A percentile compares a stretch with the other conserved stretches of the same genome.
Evolutionary conservation across 1,140 invertebrate genomes (phyloP).

Genomic region (Leptonema lineaticorne): DNA sequence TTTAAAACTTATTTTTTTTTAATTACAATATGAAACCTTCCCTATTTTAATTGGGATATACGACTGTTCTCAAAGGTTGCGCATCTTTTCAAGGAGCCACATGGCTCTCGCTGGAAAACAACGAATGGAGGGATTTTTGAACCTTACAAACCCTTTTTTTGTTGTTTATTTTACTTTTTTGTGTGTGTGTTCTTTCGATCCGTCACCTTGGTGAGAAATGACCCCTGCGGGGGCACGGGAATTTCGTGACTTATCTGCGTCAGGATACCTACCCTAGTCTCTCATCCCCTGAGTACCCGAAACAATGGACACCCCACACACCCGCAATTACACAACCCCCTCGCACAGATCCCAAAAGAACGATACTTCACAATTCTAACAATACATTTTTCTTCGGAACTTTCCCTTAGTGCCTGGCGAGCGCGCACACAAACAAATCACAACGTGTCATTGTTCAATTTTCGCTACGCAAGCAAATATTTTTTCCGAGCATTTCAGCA

Average conservation of each 20-base stretch:
- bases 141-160: too few relatives aligned
- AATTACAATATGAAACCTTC: too few relatives aligned
- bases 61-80: too few relatives aligned
- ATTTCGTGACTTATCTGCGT: conserved; percentile 28
- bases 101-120: too few relatives aligned
- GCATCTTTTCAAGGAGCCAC: too few relatives aligned
- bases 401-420: neutral
- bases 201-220: conserved; percentile 29
- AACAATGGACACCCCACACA: conserved; percentile 15
- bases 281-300: neutral
- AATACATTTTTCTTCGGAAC: conserved; percentile 19
- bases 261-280: neutral
- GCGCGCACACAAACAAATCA: conserved; percentile 13
- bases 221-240: conserved; percentile 13
- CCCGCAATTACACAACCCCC: conserved; percentile 16
- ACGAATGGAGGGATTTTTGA: too few relatives aligned
- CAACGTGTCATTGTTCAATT: conserved; percentile 14
- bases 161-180: neutral
- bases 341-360: conserved; percentile 16
- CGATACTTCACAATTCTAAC: conserved; percentile 15
- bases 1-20: too few relatives aligned
- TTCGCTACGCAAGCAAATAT: neutral
- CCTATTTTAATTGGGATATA: too few relatives aligned
- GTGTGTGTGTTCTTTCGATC: conserved; percentile 17
- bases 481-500: neutral